Conservation (phyloP, 2,888 invertebrate species). For the Augochlorella aurata region DNA sequence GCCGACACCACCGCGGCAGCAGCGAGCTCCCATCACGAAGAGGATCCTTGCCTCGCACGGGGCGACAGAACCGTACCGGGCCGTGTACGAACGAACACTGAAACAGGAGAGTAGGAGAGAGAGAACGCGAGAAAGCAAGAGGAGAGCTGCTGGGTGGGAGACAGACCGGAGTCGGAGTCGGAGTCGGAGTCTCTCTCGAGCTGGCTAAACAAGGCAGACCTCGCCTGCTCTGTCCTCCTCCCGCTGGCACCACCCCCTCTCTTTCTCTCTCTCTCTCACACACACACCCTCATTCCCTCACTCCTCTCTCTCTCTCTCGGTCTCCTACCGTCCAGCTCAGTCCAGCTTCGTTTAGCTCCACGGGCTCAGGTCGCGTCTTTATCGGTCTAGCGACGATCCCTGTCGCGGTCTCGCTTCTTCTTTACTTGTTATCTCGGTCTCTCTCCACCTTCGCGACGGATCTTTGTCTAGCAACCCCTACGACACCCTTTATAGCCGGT, state of each 20-base stretch:
- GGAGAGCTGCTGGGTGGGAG: slow-evolving; percentile 51
- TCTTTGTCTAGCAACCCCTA: not conserved
- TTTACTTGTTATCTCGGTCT: not conserved
- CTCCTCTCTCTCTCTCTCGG: no score
- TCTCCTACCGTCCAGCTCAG: not conserved
- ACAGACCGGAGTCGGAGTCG: slow-evolving; percentile 67
- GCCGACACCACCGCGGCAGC: slow-evolving; percentile 69
- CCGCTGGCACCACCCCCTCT: no score
- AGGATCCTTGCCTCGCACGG: slow-evolving; percentile 65
- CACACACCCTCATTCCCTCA: no score
- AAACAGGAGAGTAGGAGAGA: slow-evolving; percentile 64
- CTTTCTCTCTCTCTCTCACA: no score
- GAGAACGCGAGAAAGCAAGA: slow-evolving; percentile 50
- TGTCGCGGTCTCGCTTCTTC: not conserved
- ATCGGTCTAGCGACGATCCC: slow-evolving; percentile 16
- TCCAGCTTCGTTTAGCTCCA: not conserved
- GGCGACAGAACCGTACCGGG: slow-evolving; percentile 73
- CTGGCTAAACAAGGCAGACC: not conserved
- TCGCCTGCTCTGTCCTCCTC: no score
- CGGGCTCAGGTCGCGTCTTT: slow-evolving; percentile 24
- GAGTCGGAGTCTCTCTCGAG: slow-evolving; percentile 45
- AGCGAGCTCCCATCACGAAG: slow-evolving; percentile 76
- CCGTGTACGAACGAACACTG: slow-evolving; percentile 80
- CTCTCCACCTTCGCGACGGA: not conserved
- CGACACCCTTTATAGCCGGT: no score